These are phyloP conservation scores for Meganola albula DNA, from an alignment of 2,888 invertebrate species.

Conservation along the genomic window DNA sequence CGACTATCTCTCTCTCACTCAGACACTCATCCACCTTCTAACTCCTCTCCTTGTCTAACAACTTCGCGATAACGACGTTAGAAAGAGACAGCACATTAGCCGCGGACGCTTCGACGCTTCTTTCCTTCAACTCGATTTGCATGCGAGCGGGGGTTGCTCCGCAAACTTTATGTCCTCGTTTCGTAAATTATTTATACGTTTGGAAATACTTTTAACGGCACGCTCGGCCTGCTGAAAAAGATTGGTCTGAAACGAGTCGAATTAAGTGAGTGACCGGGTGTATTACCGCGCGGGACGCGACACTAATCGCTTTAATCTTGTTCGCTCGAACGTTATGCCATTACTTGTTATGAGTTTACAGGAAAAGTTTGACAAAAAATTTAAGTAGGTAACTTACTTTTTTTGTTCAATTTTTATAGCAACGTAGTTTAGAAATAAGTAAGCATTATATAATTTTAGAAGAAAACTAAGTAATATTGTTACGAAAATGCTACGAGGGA, in stretches of 20 bases:
- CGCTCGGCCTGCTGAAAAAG: conserved; percentile 60
- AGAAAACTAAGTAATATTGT: no score
- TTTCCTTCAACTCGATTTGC: conserved; percentile 75
- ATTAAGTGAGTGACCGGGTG: conserved; percentile 64
- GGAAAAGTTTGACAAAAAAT: no score
- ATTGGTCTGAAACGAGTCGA: conserved; percentile 62
- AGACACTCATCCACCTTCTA: conserved; percentile 31
- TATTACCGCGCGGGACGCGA: conserved; percentile 47
- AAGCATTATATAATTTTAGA: no score
- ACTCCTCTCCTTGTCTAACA: conserved; percentile 35
- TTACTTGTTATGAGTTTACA: conserved; percentile 27
- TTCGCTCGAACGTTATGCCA: conserved; percentile 32
- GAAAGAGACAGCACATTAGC: conserved; percentile 61
- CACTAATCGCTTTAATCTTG: conserved; percentile 45
- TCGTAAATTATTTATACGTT: conserved; percentile 76
- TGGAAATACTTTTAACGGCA: conserved; percentile 74
- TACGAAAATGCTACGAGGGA: no score
- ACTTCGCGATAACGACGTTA: conserved; percentile 10
- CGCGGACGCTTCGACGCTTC: conserved; percentile 63
- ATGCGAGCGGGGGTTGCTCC: conserved; percentile 69
- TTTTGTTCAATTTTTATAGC: no score
- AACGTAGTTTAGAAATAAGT: no score
- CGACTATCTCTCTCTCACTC: conserved; percentile 56
- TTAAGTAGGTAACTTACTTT: no score
- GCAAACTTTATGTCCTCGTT: conserved; percentile 77